Evolutionary conservation across 2,797 vertebrate genomes (phyloP).

Genomic region (Protosalanx chinensis): DNA sequence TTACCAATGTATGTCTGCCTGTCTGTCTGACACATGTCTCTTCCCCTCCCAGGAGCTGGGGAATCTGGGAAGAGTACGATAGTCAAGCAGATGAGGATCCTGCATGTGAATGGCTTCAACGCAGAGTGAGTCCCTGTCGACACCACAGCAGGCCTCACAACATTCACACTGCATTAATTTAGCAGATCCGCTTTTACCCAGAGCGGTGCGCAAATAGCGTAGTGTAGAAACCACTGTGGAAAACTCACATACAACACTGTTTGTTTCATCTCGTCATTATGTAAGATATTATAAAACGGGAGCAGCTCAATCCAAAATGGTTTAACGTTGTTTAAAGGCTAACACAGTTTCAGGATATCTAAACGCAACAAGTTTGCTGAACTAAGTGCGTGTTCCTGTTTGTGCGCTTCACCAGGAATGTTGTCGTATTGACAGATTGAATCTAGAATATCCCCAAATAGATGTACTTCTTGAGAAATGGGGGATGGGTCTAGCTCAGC

Average conservation of each 20-base stretch:
- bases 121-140: conserved; percentile 90
- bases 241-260: neutral
- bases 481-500: neutral
- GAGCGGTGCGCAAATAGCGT: too few relatives aligned
- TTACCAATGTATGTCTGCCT: neutral
- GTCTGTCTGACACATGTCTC: neutral
- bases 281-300: too few relatives aligned
- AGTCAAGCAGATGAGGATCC: conserved; percentile 99
- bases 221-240: neutral
- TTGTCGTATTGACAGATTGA: neutral
- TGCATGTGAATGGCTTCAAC: conserved; percentile 99
- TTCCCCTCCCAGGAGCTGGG: conserved; percentile 84
- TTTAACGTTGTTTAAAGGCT: too few relatives aligned
- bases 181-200: neutral
- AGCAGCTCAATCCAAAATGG: too few relatives aligned
- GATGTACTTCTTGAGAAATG: conserved; percentile 1
- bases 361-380: neutral
- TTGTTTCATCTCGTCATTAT: too few relatives aligned
- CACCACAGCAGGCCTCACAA: neutral
- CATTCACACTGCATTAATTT: conserved; percentile 5
- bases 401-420: neutral
- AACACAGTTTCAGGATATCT: neutral
- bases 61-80: conserved; percentile 99
- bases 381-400: too few relatives aligned
- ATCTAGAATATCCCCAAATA: neutral